These are phyloP conservation scores for Nemoura dubitans DNA, from an alignment of 2,888 invertebrate species.

Conservation along the genomic window DNA sequence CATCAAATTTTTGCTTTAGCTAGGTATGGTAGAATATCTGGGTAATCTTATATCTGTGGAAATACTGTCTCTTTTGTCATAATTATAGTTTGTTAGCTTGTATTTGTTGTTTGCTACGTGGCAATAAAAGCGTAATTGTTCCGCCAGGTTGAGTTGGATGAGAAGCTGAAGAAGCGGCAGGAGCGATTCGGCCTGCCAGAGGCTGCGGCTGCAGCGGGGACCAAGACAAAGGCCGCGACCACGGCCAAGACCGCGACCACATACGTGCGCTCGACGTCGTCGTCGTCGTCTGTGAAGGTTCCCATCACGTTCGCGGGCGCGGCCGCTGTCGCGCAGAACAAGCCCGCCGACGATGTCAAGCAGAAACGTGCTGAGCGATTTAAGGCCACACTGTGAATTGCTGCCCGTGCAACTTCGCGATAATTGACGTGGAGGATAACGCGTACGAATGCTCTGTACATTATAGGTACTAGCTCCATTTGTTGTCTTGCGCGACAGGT, in stretches of 20 bases:
- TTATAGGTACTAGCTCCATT: too few relatives aligned
- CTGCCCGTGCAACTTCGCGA: too few relatives aligned
- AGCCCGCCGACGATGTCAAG: slow-evolving; percentile 53
- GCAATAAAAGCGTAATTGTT: too few relatives aligned
- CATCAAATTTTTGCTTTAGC: too few relatives aligned
- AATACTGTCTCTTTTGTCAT: too few relatives aligned
- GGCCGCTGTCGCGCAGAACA: not conserved
- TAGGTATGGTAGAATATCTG: too few relatives aligned
- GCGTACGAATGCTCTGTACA: too few relatives aligned
- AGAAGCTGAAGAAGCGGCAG: slow-evolving; percentile 59
- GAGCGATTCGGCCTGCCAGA: slow-evolving; percentile 58
- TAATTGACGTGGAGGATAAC: too few relatives aligned
- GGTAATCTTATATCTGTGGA: too few relatives aligned
- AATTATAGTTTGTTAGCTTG: too few relatives aligned
- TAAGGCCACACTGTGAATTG: slow-evolving; percentile 34
- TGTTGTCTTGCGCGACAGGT: too few relatives aligned
- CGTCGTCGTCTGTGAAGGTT: slow-evolving; percentile 13
- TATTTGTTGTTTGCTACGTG: too few relatives aligned
- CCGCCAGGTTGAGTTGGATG: slow-evolving; percentile 53
- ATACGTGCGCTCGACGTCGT: not conserved
- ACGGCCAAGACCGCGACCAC: slow-evolving; percentile 17
- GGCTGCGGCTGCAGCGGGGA: slow-evolving; percentile 21
- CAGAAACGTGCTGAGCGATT: slow-evolving; percentile 54
- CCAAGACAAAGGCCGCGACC: not conserved
- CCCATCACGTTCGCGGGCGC: not conserved